Evolutionary conservation across 2,113 vertebrate genomes (phyloP).

Genomic region (Leucosticte australis): DNA sequence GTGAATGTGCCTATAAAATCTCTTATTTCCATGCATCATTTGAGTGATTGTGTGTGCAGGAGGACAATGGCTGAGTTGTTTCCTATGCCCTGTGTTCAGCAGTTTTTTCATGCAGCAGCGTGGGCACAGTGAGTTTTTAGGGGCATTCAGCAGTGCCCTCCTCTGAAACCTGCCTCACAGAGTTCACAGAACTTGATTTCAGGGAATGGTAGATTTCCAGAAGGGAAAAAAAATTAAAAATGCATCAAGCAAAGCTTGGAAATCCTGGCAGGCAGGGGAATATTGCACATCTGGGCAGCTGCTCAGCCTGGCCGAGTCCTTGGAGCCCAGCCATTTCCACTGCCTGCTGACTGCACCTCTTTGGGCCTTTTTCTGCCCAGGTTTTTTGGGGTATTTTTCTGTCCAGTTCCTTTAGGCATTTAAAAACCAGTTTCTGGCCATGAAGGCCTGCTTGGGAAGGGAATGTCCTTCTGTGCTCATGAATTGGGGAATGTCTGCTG

Average conservation of each 20-base stretch:
- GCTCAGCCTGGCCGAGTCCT: background rate
- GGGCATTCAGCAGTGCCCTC: slow-evolving; percentile 50
- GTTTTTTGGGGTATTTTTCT: background rate
- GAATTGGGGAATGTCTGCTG: background rate
- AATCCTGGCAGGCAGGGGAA: background rate
- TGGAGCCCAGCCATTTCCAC: background rate
- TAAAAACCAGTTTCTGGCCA: background rate
- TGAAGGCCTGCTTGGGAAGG: background rate
- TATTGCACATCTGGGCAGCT: background rate
- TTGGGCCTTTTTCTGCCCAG: background rate
- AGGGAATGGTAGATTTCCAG: background rate
- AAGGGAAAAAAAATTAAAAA: background rate
- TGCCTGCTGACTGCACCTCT: background rate
- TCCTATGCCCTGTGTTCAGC: slow-evolving; percentile 59
- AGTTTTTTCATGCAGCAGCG: slow-evolving; percentile 54
- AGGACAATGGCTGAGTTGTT: slow-evolving; percentile 58
- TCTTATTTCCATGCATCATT: slow-evolving; percentile 67
- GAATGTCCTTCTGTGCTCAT: background rate
- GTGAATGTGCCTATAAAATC: slow-evolving; percentile 68
- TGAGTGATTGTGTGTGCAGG: slow-evolving; percentile 60
- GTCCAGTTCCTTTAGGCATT: background rate
- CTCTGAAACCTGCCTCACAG: slow-evolving; percentile 23
- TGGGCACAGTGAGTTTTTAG: slow-evolving; percentile 51
- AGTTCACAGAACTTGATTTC: slow-evolving; percentile 11
- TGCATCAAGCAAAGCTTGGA: background rate